Evolutionary conservation across 2,113 vertebrate species (phyloP).

Genomic region (Phocoena sinus): DNA sequence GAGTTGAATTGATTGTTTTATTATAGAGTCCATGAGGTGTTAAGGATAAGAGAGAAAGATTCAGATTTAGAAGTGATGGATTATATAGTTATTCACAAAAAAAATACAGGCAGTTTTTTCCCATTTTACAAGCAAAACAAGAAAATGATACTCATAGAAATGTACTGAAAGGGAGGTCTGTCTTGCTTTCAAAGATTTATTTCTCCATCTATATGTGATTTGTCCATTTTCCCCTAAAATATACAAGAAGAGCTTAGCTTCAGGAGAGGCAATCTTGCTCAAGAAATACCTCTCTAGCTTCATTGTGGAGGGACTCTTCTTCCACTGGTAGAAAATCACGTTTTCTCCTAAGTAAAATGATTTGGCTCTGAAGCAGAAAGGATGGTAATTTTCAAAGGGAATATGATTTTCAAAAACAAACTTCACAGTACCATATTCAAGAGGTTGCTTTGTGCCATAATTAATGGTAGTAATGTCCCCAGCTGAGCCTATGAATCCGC

Average conservation of each 20-base stretch:
- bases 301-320: background rate
- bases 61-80: slow-evolving; percentile 34
- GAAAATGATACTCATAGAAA: slow-evolving; percentile 25
- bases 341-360: background rate
- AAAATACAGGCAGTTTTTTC: slow-evolving; percentile 14
- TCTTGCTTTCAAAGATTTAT: slow-evolving; percentile 37
- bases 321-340: slow-evolving; percentile 13
- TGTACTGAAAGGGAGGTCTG: background rate
- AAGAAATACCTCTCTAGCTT: background rate
- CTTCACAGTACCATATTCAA: background rate
- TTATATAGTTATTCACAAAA: slow-evolving; percentile 19
- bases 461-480: background rate
- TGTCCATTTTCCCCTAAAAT: background rate
- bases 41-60: slow-evolving; percentile 33
- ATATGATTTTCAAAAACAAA: slow-evolving; percentile 44
- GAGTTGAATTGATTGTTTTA: slow-evolving; percentile 40
- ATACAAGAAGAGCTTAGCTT: background rate
- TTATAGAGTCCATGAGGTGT: slow-evolving; percentile 10
- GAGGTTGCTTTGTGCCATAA: background rate
- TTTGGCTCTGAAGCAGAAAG: background rate
- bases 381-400: slow-evolving; percentile 26
- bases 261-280: background rate
- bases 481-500: background rate
- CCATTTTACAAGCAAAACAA: slow-evolving; percentile 23
- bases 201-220: background rate